Percentiles rank a stretch among this genome's conserved stretches.
Evolutionary conservation across 2,113 vertebrate genomes (phyloP).

Genomic region (Lathamus discolor): DNA sequence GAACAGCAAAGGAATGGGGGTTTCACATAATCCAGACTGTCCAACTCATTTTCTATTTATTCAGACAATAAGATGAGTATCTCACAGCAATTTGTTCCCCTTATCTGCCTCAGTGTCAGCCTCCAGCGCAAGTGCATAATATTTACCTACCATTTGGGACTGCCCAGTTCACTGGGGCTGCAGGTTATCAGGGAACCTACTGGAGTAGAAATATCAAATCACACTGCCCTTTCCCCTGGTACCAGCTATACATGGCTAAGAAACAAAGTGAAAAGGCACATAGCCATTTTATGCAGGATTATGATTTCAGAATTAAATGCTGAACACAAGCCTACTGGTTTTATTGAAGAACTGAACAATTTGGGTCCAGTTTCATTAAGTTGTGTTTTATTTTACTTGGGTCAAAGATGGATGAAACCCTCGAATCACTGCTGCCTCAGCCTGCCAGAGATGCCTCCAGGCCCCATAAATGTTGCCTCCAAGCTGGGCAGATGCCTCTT

Average conservation of each 20-base stretch:
- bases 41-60: not conserved
- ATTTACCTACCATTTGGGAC: not conserved
- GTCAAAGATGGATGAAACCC: not conserved
- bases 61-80: not conserved
- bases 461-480: not conserved
- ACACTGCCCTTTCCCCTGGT: not conserved
- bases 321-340: not conserved
- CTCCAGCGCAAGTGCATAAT: not conserved
- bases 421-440: fast-evolving
- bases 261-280: not conserved
- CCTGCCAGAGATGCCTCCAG: not conserved
- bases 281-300: not conserved
- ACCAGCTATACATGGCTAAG: not conserved
- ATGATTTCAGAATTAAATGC: not conserved
- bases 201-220: not conserved
- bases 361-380: not conserved
- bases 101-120: not conserved
- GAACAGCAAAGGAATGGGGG: fast-evolving
- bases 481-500: not conserved
- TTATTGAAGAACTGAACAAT: not conserved
- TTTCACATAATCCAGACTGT: not conserved
- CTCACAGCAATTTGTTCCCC: not conserved
- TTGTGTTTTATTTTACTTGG: not conserved
- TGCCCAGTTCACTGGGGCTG: not conserved
- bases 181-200: not conserved